Conservation (phyloP, 2,888 invertebrate genomes). For the Perizoma affinitatum region DNA sequence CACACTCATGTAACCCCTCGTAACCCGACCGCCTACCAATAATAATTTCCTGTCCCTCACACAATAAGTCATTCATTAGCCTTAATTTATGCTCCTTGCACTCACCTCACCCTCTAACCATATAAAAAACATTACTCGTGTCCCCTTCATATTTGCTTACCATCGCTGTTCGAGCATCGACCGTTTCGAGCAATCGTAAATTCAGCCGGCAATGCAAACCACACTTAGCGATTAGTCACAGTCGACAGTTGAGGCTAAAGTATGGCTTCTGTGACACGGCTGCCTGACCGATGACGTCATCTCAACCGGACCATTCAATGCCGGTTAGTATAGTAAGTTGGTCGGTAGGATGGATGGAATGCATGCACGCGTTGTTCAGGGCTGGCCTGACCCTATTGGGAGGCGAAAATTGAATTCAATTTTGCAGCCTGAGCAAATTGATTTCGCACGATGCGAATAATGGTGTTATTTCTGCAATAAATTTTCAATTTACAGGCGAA, state of each 20-base stretch:
- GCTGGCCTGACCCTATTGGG: conserved; percentile 41
- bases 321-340: conserved; percentile 56
- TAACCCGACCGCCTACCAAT: conserved; percentile 68
- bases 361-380: conserved; percentile 37
- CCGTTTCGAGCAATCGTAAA: conserved; percentile 46
- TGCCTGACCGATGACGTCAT: conserved; percentile 77
- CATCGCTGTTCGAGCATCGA: conserved; percentile 47
- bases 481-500: conserved; percentile 24
- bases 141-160: conserved; percentile 41
- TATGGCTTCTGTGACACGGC: conserved; percentile 77
- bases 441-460: conserved; percentile 27
- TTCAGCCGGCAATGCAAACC: conserved; percentile 60
- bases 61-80: conserved; percentile 83
- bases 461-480: conserved; percentile 31
- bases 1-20: conserved; percentile 49
- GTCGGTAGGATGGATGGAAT: conserved; percentile 10
- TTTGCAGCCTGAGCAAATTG: conserved; percentile 25
- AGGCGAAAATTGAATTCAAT: conserved; percentile 39
- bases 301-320: conserved; percentile 59
- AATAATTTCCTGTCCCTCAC: conserved; percentile 79
- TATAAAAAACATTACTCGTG: conserved; percentile 47
- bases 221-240: conserved; percentile 50
- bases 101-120: conserved; percentile 65
- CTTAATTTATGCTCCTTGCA: conserved; percentile 80
- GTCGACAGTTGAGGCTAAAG: conserved; percentile 50